Evolutionary conservation across 2,888 invertebrate species (phyloP), one percentile per base, ranked within the genome.

Genomic region (Heliconius cydno): DNA sequence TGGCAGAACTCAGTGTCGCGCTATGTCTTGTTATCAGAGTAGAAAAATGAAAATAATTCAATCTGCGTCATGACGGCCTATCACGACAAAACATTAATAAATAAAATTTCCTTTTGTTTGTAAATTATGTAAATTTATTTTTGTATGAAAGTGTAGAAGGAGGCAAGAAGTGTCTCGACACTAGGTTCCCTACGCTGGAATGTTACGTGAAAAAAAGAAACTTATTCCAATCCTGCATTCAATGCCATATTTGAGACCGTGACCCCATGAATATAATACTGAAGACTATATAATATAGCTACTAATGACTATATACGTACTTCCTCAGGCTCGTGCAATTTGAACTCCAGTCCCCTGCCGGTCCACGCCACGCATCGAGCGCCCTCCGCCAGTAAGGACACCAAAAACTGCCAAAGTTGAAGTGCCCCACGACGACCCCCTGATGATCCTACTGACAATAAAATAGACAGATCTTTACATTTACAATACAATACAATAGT

Each of bases 341-440:
- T 99, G 91, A 99, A 99, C 92, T 99, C 99, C 95, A 99, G 97
- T 2, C 99, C 99, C 19, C 98, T 95, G 0, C 99, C 99, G 0
- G 99, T 99, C 99, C 99, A 99, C 3, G 98, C 98, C 82, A 99
- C 98, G 89, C 98, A 98, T 78, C 97, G 97, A 30, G 97, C 96
- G 9, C 94, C 94, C 97, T 92, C 98, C 95, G 86, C 97, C 96
- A 96, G 94, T 88, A 87, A 92, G 90, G 82, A 97, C 96, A 99
- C 98, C 72, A 99, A 95, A 93, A 99, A 99, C 94, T 99, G 99
- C 99, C 99, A 99, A 77, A 99, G 94, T 89, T 99, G 98, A 22
- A 98, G 96, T 0, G 98, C 98, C 0, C 98, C 98, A 57, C 98
- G 95, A n/a, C 98, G 92, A 0, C 93, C 91, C 0, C 90, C 86